Evolutionary conservation across 2,113 vertebrate genomes (phyloP), one percentile per base, ranked within the genome.

Genomic region (Labeo rohita): DNA sequence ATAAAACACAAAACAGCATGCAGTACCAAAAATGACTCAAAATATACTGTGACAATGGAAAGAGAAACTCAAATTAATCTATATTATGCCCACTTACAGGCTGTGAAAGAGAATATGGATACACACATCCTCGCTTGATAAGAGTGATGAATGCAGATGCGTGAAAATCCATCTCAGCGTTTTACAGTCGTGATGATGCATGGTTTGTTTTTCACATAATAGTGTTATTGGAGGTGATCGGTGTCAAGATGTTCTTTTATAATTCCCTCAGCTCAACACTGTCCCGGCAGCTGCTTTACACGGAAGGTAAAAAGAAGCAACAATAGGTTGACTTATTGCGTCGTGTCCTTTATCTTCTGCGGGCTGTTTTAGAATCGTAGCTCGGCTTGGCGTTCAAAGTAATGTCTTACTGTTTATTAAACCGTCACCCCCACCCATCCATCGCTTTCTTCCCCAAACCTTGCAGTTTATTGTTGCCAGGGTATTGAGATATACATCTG

Each of bases 391-490:
- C 68, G 50, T 80, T 56, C 78, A 81, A 74, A 76, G 72, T 83
- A 83, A 77, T 45, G 85, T 52, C 72, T 76, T 23, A 15, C 45
- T 61, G 80, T 83, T 87, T 87, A 87, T 87, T 87, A 83, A 87
- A 87, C 80, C 85, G 45, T 83, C 80, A 83, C 72, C 52, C 15
- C 54, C 79, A 70, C 49, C 36, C 21, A 63, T 80, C 80, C 85
- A 75, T 47, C 23, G 56, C 50, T 54, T 56, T 81, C 70, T 83
- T 63, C 18, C 23, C 15, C 77, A 82, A 36, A 56, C 36, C 72
- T 65, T 3, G 15, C 28, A 49, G 63, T 68, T 85, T 85, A 85
- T 85, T 85, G 74, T 87, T 85, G 84, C 75, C 47, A 70, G 73
- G 72, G 34, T 54, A 34, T 61, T 23, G 52, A 68, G 89, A 87